Conservation (phyloP, 92 coral and sea anemone genomes). For the Epizoanthus stellaris region DNA sequence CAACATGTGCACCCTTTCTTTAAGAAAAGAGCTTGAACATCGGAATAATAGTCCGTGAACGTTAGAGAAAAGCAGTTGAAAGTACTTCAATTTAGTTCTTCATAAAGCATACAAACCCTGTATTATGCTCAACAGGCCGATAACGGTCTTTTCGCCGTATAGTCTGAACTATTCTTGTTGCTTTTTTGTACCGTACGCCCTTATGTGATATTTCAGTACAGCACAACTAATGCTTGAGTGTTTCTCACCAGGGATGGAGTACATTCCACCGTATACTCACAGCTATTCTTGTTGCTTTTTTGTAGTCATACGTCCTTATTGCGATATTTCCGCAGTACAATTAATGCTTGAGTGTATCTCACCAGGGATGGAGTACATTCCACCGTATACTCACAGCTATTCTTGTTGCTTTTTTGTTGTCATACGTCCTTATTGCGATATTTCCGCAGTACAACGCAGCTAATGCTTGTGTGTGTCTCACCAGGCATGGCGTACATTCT, state of each 20-base stretch:
- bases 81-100: too few species aligned
- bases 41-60: too few species aligned
- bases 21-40: too few species aligned
- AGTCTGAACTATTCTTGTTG: neutral
- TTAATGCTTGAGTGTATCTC: neutral
- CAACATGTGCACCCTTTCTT: too few species aligned
- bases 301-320: neutral
- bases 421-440: neutral
- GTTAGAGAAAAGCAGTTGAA: too few species aligned
- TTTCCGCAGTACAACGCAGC: too few species aligned
- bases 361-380: slow-evolving; percentile 52
- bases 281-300: neutral
- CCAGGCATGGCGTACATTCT: slow-evolving; percentile 97
- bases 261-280: neutral
- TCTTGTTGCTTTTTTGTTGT: neutral
- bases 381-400: neutral
- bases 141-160: too few species aligned
- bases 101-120: too few species aligned
- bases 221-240: too few species aligned
- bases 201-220: too few species aligned
- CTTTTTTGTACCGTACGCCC: neutral
- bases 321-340: too few species aligned
- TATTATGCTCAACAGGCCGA: too few species aligned
- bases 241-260: slow-evolving; percentile 53
- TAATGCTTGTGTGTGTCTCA: neutral